A percentile compares a stretch with the other conserved stretches of the same genome.
Conservation (phyloP, 2,888 invertebrate species). For the Poecilobothrus nobilitatus region DNA sequence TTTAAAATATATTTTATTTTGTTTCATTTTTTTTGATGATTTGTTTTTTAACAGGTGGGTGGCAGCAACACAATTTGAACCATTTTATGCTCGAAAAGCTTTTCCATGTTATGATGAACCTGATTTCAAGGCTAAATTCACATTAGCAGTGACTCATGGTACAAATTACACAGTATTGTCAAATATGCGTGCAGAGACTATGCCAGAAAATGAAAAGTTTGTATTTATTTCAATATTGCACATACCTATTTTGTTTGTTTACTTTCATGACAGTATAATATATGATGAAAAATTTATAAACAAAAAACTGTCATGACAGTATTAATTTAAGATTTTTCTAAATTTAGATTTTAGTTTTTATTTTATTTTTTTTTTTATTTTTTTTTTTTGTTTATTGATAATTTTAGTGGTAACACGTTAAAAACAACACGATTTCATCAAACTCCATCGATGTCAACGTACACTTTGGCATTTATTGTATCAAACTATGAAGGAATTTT, state of each 20-base stretch:
- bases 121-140: slow-evolving; percentile 57
- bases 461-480: slow-evolving; percentile 74
- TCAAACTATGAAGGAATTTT: slow-evolving; percentile 48
- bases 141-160: slow-evolving; percentile 53
- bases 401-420: slow-evolving; percentile 32
- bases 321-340: neutral
- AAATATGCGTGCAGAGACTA: slow-evolving; percentile 34
- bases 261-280: neutral
- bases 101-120: slow-evolving; percentile 78
- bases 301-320: too few relatives aligned
- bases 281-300: neutral
- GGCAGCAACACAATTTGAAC: slow-evolving; percentile 60
- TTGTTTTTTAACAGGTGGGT: slow-evolving; percentile 35
- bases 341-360: neutral
- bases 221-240: slow-evolving; percentile 3
- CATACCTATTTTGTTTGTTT: neutral
- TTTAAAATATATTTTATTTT: too few relatives aligned
- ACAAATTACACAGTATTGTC: slow-evolving; percentile 39
- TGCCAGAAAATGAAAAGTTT: slow-evolving; percentile 14
- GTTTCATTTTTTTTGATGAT: too few relatives aligned
- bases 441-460: slow-evolving; percentile 63
- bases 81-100: slow-evolving; percentile 56
- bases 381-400: neutral
- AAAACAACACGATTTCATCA: slow-evolving; percentile 45
- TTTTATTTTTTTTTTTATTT: neutral